phyloP scores from a whole-genome alignment of 1,140 invertebrate species.

The Solenopsis invicta region DNA sequence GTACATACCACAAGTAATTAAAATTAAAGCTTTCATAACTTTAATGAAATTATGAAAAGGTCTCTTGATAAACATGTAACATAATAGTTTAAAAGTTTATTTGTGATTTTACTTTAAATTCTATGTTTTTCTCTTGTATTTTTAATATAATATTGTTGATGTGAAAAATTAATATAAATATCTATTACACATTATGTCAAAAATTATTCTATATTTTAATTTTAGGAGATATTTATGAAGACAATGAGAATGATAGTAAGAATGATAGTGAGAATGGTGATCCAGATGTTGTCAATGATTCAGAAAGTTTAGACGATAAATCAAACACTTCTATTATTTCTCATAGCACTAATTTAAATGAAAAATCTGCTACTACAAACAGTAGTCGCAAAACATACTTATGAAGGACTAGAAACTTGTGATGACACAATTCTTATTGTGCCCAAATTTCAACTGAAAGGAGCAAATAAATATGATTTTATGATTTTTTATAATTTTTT shows the following conservation, averaged over 20 bases:
- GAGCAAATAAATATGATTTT: constrained; percentile 15
- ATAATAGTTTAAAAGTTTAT: too few relatives aligned
- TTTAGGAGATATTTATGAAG: background rate
- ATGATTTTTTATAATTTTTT: too few relatives aligned
- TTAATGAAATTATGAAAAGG: too few relatives aligned
- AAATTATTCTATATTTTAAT: background rate
- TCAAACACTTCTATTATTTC: constrained; percentile 9
- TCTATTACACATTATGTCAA: too few relatives aligned
- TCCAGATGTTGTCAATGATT: background rate
- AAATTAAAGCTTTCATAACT: too few relatives aligned
- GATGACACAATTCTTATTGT: constrained; percentile 14
- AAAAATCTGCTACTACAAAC: constrained; percentile 20
- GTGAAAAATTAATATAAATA: too few relatives aligned
- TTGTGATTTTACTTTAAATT: too few relatives aligned
- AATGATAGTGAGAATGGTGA: background rate
- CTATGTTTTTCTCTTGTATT: too few relatives aligned
- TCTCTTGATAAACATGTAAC: too few relatives aligned
- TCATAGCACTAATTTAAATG: background rate
- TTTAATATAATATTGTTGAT: too few relatives aligned
- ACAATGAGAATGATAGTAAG: background rate
- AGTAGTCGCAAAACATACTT: background rate
- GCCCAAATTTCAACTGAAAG: background rate
- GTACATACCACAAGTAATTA: too few relatives aligned
- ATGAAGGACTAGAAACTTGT: background rate
- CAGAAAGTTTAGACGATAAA: background rate